A percentile compares a stretch with the other conserved stretches of the same genome.
These are phyloP conservation scores for Ochlodes sylvanus DNA, from an alignment of 2,888 invertebrate species.

Conservation along the genomic window DNA sequence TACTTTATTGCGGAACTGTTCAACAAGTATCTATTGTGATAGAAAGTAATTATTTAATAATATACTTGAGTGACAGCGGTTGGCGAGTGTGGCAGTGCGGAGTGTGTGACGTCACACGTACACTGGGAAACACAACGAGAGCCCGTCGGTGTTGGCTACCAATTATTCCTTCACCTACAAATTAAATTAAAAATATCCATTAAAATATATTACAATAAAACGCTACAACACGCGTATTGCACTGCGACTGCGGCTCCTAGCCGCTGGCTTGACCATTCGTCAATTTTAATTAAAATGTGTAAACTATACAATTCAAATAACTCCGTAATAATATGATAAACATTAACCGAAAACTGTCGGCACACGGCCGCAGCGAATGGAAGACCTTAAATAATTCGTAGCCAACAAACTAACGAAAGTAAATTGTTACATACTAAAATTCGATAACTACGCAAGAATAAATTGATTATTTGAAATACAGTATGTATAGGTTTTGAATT, in stretches of 20 bases:
- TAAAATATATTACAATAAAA: conserved; percentile 69
- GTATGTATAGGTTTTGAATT: conserved; percentile 41
- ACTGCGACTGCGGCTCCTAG: conserved; percentile 70
- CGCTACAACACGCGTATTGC: conserved; percentile 77
- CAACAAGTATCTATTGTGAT: conserved; percentile 81
- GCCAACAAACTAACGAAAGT: conserved; percentile 76
- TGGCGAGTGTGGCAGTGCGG: conserved; percentile 81
- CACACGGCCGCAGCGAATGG: conserved; percentile 65
- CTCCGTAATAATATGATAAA: conserved; percentile 41
- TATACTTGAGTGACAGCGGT: conserved; percentile 71
- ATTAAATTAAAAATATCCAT: conserved; percentile 52
- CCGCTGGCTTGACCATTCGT: conserved; percentile 54
- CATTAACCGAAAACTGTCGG: conserved; percentile 42
- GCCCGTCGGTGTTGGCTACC: conserved; percentile 82
- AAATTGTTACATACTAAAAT: conserved; percentile 62
- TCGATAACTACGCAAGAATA: conserved; percentile 58
- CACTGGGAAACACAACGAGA: conserved; percentile 65
- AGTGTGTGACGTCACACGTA: conserved; percentile 44
- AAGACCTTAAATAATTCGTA: conserved; percentile 84
- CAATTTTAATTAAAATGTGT: conserved; percentile 50
- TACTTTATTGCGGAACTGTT: conserved; percentile 82
- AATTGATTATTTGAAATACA: conserved; percentile 44
- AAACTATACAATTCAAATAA: conserved; percentile 57
- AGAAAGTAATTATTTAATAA: conserved; percentile 65
- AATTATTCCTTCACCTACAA: conserved; percentile 70